Evolutionary conservation across 2,888 invertebrate genomes (phyloP), one percentile per base, ranked within the genome.

Genomic region (Melikaiella ostensackeni): DNA sequence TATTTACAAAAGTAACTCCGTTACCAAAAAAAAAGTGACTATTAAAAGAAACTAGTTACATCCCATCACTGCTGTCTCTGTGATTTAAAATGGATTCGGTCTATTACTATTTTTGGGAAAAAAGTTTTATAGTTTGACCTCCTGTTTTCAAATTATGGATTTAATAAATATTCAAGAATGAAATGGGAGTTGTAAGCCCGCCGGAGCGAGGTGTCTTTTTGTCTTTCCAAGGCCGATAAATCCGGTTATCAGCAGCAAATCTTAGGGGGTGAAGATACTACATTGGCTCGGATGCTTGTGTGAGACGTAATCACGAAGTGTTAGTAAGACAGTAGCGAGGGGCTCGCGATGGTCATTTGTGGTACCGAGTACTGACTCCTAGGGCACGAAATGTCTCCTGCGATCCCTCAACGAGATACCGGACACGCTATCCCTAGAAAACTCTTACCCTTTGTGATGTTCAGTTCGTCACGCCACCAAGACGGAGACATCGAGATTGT

Each of bases 351-450:
- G 91, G 90, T 91, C 91, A 91, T 91, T 91, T 91, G 89, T 87
- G 88, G 89, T 84, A 86, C 82, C 84, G 79, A 76, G 83, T 85
- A 86, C 86, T 84, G 85, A 84, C 85, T 87, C 84, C 84, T 83
- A 66, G 62, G 86, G 86, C 87, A 89, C 90, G 89, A 91, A 91
- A 91, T 91, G 91, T 91, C 91, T 91, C 90, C 88, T 84, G 89
- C 86, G 91, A 91, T 91, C 88, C 89, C 88, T 83, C 83, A 77
- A 80, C 81, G 81, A 89, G 91, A 91, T 91, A 91, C 89, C 89
- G 89, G 89, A 90, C 91, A 91, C 91, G 91, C 91, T 86, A 90
- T 83, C 84, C 86, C 83, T 77, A 80, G 79, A 76, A 76, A 80
- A 77, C 77, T 79, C 75, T 79, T 76, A 66, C 77, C 78, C 76